Conservation (phyloP, 2,113 vertebrate genomes). For the Melanocharis versteri region DNA sequence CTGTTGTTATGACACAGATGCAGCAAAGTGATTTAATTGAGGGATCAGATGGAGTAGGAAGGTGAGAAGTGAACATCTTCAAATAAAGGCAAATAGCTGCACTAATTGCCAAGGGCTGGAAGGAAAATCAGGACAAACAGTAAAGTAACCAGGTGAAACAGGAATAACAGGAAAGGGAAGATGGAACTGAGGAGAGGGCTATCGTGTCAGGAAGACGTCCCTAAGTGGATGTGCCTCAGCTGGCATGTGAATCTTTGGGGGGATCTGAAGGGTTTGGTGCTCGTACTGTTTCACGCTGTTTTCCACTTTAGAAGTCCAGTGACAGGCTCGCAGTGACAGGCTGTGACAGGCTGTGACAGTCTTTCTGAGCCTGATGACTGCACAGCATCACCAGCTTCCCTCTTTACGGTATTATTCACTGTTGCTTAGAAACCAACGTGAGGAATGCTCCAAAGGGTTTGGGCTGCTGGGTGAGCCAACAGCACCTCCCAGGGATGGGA, state of each 20-base stretch:
- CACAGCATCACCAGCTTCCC: background rate
- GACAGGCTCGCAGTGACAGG: background rate
- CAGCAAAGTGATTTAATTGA: background rate
- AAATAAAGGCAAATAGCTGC: background rate
- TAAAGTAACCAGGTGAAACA: background rate
- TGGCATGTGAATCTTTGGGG: background rate
- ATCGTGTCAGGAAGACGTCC: background rate
- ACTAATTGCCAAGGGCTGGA: background rate
- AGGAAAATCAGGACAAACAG: background rate
- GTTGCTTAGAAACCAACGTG: slow-evolving; percentile 36
- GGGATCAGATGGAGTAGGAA: background rate
- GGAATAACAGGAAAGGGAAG: background rate
- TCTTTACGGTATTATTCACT: background rate
- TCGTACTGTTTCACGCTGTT: background rate
- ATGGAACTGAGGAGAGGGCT: background rate
- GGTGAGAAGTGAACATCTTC: background rate
- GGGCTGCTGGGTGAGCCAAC: background rate
- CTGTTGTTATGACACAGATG: background rate
- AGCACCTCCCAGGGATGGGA: slow-evolving; percentile 56
- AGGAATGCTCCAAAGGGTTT: background rate
- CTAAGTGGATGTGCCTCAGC: background rate
- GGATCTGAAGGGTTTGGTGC: background rate
- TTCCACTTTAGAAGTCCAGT: background rate
- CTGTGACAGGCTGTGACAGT: background rate
- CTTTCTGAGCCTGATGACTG: background rate